A percentile compares a stretch with the other conserved stretches of the same genome.
Conservation (phyloP, 2,113 vertebrate genomes). For the Progne subis region DNA sequence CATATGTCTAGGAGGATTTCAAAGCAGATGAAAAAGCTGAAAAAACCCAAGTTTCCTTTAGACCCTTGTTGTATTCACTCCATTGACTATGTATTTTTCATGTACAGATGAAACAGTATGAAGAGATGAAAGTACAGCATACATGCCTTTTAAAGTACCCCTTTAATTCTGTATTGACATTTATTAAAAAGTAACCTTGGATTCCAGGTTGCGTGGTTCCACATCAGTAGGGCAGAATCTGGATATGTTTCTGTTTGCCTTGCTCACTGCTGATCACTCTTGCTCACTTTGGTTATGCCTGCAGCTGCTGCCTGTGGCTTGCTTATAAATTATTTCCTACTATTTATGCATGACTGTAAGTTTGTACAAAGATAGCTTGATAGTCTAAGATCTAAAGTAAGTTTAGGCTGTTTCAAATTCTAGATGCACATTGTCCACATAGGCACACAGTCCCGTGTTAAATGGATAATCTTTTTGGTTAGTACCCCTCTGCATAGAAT, state of each 20-base stretch:
- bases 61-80: background rate
- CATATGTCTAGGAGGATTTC: constrained; percentile 61
- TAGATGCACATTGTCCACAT: background rate
- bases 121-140: background rate
- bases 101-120: background rate
- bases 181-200: background rate
- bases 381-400: background rate
- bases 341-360: background rate
- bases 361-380: background rate
- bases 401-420: background rate
- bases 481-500: background rate
- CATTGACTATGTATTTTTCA: background rate
- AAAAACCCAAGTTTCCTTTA: background rate
- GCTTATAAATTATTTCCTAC: background rate
- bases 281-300: background rate
- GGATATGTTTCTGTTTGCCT: background rate
- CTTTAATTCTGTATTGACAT: background rate
- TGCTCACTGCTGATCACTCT: background rate
- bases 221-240: background rate
- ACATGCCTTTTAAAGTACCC: background rate
- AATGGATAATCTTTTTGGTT: background rate
- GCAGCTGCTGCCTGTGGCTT: background rate
- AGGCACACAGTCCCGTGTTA: fast-evolving
- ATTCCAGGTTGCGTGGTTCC: background rate
- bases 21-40: constrained; percentile 25